Conservation (phyloP, 2,113 vertebrate genomes). For the Ancistrus triradiatus region DNA sequence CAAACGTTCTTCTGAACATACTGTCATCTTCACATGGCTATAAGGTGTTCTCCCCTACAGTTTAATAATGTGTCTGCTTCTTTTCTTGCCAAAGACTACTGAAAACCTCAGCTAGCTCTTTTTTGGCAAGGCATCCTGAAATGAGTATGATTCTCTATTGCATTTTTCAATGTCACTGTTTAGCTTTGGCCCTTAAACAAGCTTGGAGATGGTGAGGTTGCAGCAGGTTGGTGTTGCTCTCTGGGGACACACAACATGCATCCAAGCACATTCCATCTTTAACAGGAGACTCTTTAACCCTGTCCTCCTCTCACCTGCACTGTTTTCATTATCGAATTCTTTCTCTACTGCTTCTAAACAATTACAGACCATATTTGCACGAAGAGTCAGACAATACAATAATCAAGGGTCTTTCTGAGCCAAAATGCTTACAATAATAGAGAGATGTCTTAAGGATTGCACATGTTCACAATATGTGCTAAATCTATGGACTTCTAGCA, state of each 20-base stretch:
- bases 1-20: constrained; percentile 18
- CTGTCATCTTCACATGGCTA: not conserved
- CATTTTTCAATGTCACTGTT: constrained; percentile 11
- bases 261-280: not conserved
- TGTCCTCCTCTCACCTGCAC: not conserved
- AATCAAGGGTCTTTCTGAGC: constrained; percentile 9
- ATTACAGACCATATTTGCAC: not conserved
- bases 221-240: too few species aligned
- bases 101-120: not conserved
- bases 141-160: not conserved
- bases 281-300: not conserved
- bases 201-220: constrained; percentile 37
- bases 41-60: not conserved
- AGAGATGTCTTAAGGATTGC: not conserved
- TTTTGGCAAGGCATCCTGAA: not conserved
- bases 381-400: constrained; percentile 1
- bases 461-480: not conserved
- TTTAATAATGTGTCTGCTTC: not conserved
- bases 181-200: constrained; percentile 6
- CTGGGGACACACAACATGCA: not conserved
- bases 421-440: not conserved
- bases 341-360: not conserved
- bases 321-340: not conserved
- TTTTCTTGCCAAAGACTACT: constrained; percentile 13
- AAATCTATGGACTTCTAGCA: not conserved